phyloP scores from a whole-genome alignment of 2,797 vertebrate species.

The Silurus lanzhouensis region DNA sequence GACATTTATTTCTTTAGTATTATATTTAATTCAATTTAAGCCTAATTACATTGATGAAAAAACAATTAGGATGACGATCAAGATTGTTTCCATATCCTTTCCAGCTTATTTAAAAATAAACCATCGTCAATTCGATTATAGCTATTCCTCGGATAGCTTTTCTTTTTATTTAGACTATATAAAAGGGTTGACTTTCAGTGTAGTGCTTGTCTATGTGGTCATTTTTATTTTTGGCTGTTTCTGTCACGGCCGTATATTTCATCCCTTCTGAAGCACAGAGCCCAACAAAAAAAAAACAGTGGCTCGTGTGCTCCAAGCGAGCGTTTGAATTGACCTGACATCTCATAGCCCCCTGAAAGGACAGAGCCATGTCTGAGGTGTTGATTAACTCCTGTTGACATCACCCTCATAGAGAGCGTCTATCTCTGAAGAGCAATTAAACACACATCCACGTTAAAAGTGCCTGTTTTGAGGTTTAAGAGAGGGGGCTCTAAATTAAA shows the following conservation, averaged over 20 bases:
- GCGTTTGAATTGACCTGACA: conserved; percentile 4
- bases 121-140: neutral
- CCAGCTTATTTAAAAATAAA: neutral
- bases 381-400: conserved; percentile 47
- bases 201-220: neutral
- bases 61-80: neutral
- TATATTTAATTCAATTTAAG: neutral
- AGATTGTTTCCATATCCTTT: neutral
- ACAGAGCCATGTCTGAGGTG: conserved; percentile 35
- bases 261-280: neutral
- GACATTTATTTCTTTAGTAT: neutral
- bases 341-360: conserved; percentile 17
- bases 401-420: conserved; percentile 28
- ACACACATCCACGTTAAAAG: conserved; percentile 11
- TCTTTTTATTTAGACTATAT: neutral
- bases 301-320: conserved; percentile 27
- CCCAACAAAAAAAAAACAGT: neutral
- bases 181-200: neutral
- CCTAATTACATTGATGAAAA: neutral
- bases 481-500: conserved; percentile 28
- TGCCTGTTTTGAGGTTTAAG: neutral
- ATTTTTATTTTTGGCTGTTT: neutral
- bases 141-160: too few species aligned
- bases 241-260: neutral
- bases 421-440: conserved; percentile 16